phyloP scores from a whole-genome alignment of 2,888 invertebrate species.

The Malacosoma neustria region DNA sequence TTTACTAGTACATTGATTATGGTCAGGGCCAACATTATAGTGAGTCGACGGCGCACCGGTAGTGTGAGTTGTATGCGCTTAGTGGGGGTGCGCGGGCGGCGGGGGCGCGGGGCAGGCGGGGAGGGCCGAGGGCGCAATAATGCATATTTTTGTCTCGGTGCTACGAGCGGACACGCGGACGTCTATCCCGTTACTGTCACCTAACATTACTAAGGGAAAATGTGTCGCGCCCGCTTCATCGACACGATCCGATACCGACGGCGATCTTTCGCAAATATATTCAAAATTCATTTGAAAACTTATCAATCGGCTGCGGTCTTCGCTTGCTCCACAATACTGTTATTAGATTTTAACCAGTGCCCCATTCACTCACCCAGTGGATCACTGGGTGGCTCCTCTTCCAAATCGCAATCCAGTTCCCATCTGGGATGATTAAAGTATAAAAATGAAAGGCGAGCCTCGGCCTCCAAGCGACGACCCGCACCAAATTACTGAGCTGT shows the following conservation, averaged over 20 bases:
- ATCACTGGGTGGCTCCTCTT: no score
- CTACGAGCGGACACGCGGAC: conserved; percentile 24
- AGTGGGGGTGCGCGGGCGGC: conserved; percentile 9
- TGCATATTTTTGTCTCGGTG: conserved; percentile 65
- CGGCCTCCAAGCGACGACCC: background rate
- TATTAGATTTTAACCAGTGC: no score
- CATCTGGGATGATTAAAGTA: background rate
- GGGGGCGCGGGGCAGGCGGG: conserved; percentile 12
- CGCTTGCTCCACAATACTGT: background rate
- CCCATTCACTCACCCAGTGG: no score
- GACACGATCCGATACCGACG: conserved; percentile 35
- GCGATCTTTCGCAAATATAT: conserved; percentile 15
- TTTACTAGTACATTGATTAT: no score
- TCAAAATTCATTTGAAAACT: background rate
- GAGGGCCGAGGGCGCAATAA: conserved; percentile 33
- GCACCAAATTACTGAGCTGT: background rate
- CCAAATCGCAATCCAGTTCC: no score
- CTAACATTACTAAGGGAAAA: conserved; percentile 72
- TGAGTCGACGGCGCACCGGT: conserved; percentile 9
- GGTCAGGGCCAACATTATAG: no score
- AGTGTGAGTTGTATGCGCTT: conserved; percentile 5
- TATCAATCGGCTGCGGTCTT: no score
- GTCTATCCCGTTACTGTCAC: conserved; percentile 24
- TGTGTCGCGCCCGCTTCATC: conserved; percentile 49
- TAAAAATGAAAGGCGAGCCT: background rate